These are phyloP conservation scores for Notolabrus celidotus DNA, from an alignment of 2,797 vertebrate genomes.

Conservation along the genomic window DNA sequence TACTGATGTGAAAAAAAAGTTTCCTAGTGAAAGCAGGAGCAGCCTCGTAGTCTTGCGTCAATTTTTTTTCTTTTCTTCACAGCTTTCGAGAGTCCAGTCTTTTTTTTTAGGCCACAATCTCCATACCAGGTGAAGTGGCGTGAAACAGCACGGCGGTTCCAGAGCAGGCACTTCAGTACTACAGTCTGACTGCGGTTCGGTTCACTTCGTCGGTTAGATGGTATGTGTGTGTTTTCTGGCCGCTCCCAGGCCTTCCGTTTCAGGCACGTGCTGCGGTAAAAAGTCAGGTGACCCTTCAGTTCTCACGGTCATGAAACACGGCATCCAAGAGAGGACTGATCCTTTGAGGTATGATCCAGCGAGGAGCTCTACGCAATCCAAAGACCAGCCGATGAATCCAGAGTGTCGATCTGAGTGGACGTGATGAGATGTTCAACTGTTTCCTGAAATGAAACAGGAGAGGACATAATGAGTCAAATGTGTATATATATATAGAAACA, in stretches of 20 bases:
- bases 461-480: too few species aligned
- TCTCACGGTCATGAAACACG: neutral
- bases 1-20: slow-evolving; percentile 59
- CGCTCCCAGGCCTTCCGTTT: neutral
- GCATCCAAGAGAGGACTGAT: slow-evolving; percentile 15
- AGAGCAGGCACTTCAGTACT: slow-evolving; percentile 82
- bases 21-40: slow-evolving; percentile 59
- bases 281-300: slow-evolving; percentile 5
- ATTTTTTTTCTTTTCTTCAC: slow-evolving; percentile 41
- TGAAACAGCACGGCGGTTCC: slow-evolving; percentile 64
- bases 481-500: too few species aligned
- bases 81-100: slow-evolving; percentile 64
- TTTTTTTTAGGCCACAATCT: slow-evolving; percentile 60
- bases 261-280: slow-evolving; percentile 33
- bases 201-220: slow-evolving; percentile 46
- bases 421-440: slow-evolving; percentile 37
- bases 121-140: slow-evolving; percentile 55
- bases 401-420: neutral
- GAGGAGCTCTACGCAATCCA: slow-evolving; percentile 7
- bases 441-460: slow-evolving; percentile 51
- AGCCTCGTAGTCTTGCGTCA: slow-evolving; percentile 25
- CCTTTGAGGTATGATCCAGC: slow-evolving; percentile 33
- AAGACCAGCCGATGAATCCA: slow-evolving; percentile 4
- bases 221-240: neutral
- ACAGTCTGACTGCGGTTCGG: slow-evolving; percentile 46